These are phyloP conservation scores for Fistularia commersonii DNA, from an alignment of 2,797 vertebrate species.

Conservation along the genomic window DNA sequence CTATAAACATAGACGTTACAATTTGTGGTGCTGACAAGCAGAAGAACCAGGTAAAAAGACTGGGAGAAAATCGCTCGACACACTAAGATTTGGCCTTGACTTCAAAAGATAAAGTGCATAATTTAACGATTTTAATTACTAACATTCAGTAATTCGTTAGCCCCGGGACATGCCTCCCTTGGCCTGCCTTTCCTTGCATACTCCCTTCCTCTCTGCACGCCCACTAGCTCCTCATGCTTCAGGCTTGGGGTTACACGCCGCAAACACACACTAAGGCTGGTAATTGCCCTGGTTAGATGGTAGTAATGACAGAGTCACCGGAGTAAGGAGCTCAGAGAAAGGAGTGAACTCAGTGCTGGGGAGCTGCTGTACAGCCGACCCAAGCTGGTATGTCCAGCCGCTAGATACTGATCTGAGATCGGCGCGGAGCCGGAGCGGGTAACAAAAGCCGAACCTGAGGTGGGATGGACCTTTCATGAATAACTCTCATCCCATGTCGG, in stretches of 20 bases:
- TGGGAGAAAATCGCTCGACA: constrained; percentile 4
- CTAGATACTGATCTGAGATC: constrained; percentile 35
- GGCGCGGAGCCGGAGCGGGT: constrained; percentile 2
- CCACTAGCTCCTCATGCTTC: constrained; percentile 39
- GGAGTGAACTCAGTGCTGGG: constrained; percentile 40
- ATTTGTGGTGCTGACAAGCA: too few species aligned
- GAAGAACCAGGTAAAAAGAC: not conserved
- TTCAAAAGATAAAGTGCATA: constrained; percentile 21
- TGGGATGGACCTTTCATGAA: constrained; percentile 3
- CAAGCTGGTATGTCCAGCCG: constrained; percentile 17
- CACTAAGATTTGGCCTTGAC: constrained; percentile 24
- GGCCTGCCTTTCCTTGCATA: constrained; percentile 21
- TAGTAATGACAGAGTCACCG: constrained; percentile 67
- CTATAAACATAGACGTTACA: too few species aligned
- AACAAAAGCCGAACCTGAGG: constrained; percentile 9
- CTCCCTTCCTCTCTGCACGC: constrained; percentile 16
- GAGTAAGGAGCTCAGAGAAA: constrained; percentile 54
- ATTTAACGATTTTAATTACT: constrained; percentile 59
- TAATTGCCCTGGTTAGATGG: constrained; percentile 60
- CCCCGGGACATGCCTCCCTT: constrained; percentile 33
- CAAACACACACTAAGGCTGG: constrained; percentile 58
- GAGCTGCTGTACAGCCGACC: constrained; percentile 26
- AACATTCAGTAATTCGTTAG: constrained; percentile 53
- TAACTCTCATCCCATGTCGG: not conserved
- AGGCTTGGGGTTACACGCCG: constrained; percentile 37